Base-by-base conservation (phyloP, 2,888 invertebrate species). In the Sinodicranocentrus sp. region DNA sequence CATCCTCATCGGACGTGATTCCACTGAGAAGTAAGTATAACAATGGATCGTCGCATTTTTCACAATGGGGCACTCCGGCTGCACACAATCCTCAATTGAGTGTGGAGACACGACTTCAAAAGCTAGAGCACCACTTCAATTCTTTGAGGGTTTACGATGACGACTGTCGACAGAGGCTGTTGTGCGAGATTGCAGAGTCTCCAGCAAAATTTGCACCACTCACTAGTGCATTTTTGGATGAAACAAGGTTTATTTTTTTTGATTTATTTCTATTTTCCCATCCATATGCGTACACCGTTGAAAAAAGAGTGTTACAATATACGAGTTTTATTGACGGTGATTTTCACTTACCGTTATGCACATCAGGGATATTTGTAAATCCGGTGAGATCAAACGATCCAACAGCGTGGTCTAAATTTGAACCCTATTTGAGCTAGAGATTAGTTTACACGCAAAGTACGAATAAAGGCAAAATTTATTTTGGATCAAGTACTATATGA, bases 161-260 rank as follows among this genome's bases (percentile, higher is more conserved):
- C 59, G 90, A 89, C 70, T 90, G 90, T 77, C 87, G 89, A n/a
- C 89, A 89, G 67, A 82, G 89, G 28, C 83, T 90, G 63, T 67
- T 90, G 39, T 90, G 90, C 71, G 90, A 90, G 78, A 88, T 90
- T 43, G 86, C 89, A 15, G 80, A 86, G 23, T 89, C 89, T 6
- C 89, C 89, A 1, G 86, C 86, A 2, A 89, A 89, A 65, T 90
- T 89, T 75, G 87, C 89, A 13, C 90, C 90, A 0, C 88, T 90
- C 23, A 88, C 89, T 57, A 86, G 85, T 59, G 89, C 89, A 17
- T 86, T 90, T 25, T 83, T 89, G 48, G 89, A 89, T 59, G 90
- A 89, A 78, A 89, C 89, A 21, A 89, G 89, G 90, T 89, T 68
- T 26, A 23, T 43, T 23, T 17, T 25, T 23, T 80, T 57, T 71